Base-by-base conservation (phyloP, 2,113 vertebrate genomes). In the Barbus barbus region DNA sequence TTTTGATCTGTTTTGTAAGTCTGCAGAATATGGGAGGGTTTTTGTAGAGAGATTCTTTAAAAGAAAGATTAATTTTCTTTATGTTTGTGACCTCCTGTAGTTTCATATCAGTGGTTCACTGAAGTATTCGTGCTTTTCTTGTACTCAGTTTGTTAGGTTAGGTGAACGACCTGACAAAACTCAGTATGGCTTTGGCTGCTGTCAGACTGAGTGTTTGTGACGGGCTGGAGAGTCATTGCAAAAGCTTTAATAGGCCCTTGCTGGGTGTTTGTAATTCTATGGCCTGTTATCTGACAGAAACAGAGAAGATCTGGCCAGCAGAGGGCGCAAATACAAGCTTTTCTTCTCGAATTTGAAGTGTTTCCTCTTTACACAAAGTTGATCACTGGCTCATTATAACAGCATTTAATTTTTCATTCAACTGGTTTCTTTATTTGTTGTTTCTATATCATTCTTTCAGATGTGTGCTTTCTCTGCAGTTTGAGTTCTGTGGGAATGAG, bases 1-100 rank as follows among this genome's bases (percentile, higher is more conserved):
- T 56, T 94, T 94, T 94, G 82, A 94, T 93, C 72, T 86, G 84
- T 88, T 91, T 83, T 89, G 89, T 88, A 90, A 84, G 82, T 92
- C 92, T 92, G 90, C 90, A 92, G 90, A 90, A 93, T 92, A 87
- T 86, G 8, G 90, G 46, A 84, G 87, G 89, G 89, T 91, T 91
- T 93, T 92, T 90, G n/a, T n/a, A n/a, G n/a, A 86, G 76, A 53
- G 85, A 86, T 88, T 53, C 4, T 92, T 91, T 91, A 86, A 90
- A 80, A 84, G 82, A 79, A 78, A 83, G 3, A 48, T 26, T 61
- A 1, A 0, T 4, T 63, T 36, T 56, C 41, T 28, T 60, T 63
- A 41, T 44, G 53, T 26, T 11, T 38, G 9, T 38, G 9, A 36
- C 38, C 22, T 11, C 20, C 3, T 24, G 28, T 12, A 33, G 44